Base-by-base conservation (phyloP, 2,888 invertebrate genomes). In the Bruchidius siliquastri region DNA sequence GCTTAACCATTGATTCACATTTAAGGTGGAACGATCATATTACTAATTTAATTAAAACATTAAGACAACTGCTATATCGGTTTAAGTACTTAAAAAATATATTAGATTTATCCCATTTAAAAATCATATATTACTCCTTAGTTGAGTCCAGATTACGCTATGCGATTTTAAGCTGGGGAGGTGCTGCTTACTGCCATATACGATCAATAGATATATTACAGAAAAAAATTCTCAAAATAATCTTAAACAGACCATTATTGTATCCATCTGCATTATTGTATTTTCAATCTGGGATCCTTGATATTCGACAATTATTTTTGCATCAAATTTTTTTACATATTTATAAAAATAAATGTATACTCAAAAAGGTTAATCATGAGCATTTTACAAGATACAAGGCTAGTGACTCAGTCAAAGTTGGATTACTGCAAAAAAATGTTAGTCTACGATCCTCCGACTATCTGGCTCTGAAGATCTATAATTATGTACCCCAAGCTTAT, bases 131-230 rank as follows among this genome's bases (percentile, higher is more conserved):
- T 22, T 68, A 72, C 10, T 2, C 67, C 2, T 10, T 67, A 67
- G 68, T 72, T 68, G 68, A 72, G 68, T 72, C 72, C 22, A 68
- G 72, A 68, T 32, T 72, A 26, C 72, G 68, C 18, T 72, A 68
- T 72, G 68, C 68, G 20, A 72, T 72, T 22, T 21, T 72, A 8
- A 72, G 68, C 26, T 68, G 72, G 72, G 72, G 68, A 21, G 72
- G 68, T 21, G 21, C 26, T 22, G 22, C 68, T 20, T 22, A 72
- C 22, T 22, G 22, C 4, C 72, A 72, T 30, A 22, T 72, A 18
- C 20, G 68, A 72, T 20, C 67, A 68, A 2, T 67, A 3, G 72
- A 68, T 20, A 26, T 72, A 26, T 72, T 67, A 10, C 67, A 67
- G 10, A 67, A 21, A 67, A n/a, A 21, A 67, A 6, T 67, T 20